Evolutionary conservation across 2,888 invertebrate genomes (phyloP).

Genomic region (Nymphalis c-album): DNA sequence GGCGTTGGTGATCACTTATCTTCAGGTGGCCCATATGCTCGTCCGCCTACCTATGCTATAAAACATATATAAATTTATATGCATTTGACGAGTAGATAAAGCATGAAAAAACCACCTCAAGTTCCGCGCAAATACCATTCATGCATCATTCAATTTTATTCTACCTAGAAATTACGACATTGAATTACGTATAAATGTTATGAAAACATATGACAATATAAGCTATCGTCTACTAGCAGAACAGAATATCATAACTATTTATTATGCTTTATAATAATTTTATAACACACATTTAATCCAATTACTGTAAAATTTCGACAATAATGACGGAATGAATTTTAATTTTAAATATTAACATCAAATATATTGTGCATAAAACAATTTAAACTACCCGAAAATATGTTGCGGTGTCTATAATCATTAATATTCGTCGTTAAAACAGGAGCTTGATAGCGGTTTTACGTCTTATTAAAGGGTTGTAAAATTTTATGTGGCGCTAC

Average conservation of each 20-base stretch:
- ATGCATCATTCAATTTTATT: too few relatives aligned
- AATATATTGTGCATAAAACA: conserved; percentile 33
- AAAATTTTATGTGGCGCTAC: conserved; percentile 73
- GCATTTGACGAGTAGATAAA: too few relatives aligned
- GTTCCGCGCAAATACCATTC: too few relatives aligned
- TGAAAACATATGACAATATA: too few relatives aligned
- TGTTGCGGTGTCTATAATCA: conserved; percentile 68
- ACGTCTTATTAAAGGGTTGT: conserved; percentile 80
- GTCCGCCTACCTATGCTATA: too few relatives aligned
- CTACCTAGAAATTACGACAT: too few relatives aligned
- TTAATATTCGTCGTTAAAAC: conserved; percentile 75
- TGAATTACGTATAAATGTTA: too few relatives aligned
- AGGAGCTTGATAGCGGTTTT: conserved; percentile 69
- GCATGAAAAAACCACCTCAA: too few relatives aligned
- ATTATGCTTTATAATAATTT: not conserved
- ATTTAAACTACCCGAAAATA: conserved; percentile 51
- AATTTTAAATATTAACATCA: conserved; percentile 17
- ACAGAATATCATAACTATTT: not conserved
- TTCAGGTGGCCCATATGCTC: too few relatives aligned
- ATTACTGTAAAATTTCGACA: not conserved
- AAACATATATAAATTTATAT: too few relatives aligned
- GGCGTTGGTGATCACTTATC: too few relatives aligned
- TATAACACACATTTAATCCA: conserved; percentile 8
- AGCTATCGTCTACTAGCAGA: not conserved
- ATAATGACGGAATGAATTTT: conserved; percentile 7